Conservation (phyloP, 2,113 vertebrate species). For the Cyanistes caeruleus region DNA sequence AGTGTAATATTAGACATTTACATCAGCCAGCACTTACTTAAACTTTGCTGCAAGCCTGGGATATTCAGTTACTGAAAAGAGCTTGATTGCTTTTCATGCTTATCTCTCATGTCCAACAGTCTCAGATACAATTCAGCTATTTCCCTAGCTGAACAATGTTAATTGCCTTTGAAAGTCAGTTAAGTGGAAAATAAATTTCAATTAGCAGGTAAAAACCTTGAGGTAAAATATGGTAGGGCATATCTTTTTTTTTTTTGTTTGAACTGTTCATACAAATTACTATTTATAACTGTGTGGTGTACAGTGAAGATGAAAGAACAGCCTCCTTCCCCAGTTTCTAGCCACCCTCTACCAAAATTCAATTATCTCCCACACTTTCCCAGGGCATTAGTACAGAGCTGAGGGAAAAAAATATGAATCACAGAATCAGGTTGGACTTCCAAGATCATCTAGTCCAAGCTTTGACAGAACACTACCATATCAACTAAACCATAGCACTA, state of each 20-base stretch:
- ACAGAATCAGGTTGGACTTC: background rate
- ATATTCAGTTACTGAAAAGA: background rate
- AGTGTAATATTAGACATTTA: background rate
- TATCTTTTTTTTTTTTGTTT: background rate
- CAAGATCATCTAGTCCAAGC: background rate
- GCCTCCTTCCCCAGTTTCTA: background rate
- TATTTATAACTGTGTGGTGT: background rate
- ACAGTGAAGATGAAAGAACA: background rate
- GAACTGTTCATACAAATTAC: background rate
- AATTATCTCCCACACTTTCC: background rate
- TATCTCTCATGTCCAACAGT: background rate
- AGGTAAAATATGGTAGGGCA: background rate
- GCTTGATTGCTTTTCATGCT: background rate
- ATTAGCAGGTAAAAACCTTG: slow-evolving; percentile 17
- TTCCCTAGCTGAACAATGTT: background rate
- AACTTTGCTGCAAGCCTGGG: background rate
- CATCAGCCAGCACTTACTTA: background rate
- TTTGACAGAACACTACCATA: background rate
- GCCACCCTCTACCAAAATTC: background rate
- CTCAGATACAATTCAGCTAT: background rate
- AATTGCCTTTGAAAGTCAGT: slow-evolving; percentile 35
- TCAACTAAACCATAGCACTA: background rate
- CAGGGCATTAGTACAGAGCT: background rate
- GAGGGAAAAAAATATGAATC: background rate
- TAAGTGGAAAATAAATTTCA: slow-evolving; percentile 7